phyloP scores from a whole-genome alignment of 2,113 vertebrate genomes.

The Tylochromis polylepis region DNA sequence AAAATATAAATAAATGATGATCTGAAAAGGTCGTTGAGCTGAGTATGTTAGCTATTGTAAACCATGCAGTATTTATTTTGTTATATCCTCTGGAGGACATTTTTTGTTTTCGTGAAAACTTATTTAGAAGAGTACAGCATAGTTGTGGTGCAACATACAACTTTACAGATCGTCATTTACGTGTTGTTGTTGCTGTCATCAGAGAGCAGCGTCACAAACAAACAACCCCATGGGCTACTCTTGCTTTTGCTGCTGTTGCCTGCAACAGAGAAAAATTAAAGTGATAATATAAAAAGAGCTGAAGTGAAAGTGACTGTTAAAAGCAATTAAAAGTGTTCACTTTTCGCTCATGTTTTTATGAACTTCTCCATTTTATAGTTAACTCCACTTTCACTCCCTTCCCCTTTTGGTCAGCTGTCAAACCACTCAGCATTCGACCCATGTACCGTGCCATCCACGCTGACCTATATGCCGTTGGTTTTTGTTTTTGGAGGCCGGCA shows the following conservation, averaged over 20 bases:
- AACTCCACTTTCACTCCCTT: not conserved
- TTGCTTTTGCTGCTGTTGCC: not conserved
- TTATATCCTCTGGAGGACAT: not conserved
- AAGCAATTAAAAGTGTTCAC: not conserved
- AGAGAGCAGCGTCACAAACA: not conserved
- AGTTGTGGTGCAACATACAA: not conserved
- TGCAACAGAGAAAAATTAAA: not conserved
- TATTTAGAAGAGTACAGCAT: not conserved
- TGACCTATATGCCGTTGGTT: not conserved
- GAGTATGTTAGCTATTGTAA: not conserved
- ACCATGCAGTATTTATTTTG: not conserved
- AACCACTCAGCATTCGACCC: not conserved
- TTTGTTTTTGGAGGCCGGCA: not conserved
- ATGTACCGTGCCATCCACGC: not conserved
- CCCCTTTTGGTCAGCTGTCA: not conserved
- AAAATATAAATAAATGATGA: not conserved
- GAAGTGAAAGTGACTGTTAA: not conserved
- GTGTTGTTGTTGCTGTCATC: not conserved
- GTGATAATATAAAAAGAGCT: not conserved
- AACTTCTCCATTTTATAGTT: not conserved
- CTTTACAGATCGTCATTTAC: not conserved
- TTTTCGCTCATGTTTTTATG: not conserved
- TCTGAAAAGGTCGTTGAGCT: not conserved
- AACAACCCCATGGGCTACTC: accelerated
- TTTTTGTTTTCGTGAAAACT: not conserved